phyloP scores from a whole-genome alignment of 1,140 invertebrate species.

The Trichoplusia ni region DNA sequence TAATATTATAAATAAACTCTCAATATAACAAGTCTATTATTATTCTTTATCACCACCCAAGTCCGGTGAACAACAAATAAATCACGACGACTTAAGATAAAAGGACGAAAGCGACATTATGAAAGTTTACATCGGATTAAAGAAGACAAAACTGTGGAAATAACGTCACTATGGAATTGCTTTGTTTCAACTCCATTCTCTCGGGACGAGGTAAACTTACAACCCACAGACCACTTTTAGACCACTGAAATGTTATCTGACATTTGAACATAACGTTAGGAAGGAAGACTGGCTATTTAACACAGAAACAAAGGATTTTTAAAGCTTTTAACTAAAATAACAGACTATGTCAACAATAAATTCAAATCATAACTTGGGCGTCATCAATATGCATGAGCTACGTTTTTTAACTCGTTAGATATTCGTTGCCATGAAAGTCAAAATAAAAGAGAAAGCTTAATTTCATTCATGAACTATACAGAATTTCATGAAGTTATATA shows the following conservation, averaged over 20 bases:
- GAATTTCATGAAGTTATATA: not conserved
- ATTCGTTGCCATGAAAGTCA: slow-evolving; percentile 8
- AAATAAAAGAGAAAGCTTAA: not conserved
- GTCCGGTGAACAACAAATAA: not conserved
- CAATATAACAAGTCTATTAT: not conserved
- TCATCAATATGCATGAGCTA: slow-evolving; percentile 19
- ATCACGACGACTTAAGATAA: slow-evolving; percentile 11
- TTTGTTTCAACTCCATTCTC: slow-evolving; percentile 20
- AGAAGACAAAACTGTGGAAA: slow-evolving; percentile 25
- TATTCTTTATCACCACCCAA: not conserved
- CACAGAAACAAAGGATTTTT: slow-evolving; percentile 1
- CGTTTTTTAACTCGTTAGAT: slow-evolving; percentile 24
- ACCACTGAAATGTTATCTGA: slow-evolving; percentile 9
- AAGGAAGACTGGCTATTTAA: too few species aligned
- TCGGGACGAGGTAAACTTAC: slow-evolving; percentile 10
- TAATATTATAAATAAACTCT: too few species aligned
- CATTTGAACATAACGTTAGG: slow-evolving; percentile 9
- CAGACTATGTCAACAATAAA: slow-evolving; percentile 22
- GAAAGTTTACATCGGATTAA: slow-evolving; percentile 34
- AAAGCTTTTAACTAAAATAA: slow-evolving; percentile 21
- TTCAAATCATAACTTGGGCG: slow-evolving; percentile 16
- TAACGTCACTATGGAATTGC: slow-evolving; percentile 13
- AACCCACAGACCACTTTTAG: slow-evolving; percentile 5
- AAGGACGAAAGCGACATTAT: slow-evolving; percentile 15
- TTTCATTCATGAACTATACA: not conserved